Evolutionary conservation across 2,113 vertebrate genomes (phyloP).

Genomic region (Aleadryas rufinucha): DNA sequence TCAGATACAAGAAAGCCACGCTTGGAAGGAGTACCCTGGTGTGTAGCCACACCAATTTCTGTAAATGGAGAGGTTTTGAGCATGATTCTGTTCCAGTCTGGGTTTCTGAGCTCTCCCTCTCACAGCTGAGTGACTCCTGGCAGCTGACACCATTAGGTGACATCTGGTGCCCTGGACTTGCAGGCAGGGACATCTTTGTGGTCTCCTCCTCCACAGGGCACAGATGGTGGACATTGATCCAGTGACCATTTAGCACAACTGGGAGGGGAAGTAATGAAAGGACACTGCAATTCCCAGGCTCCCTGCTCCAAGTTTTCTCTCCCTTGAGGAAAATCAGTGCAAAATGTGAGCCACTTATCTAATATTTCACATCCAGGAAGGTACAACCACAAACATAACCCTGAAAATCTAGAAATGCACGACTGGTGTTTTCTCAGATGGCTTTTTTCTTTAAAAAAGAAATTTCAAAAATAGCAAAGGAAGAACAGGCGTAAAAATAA

Average conservation of each 20-base stretch:
- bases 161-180: background rate
- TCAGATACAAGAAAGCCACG: background rate
- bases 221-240: background rate
- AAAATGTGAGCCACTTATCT: background rate
- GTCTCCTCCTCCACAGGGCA: background rate
- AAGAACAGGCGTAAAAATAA: background rate
- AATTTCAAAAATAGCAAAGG: background rate
- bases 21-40: background rate
- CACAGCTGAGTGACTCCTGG: background rate
- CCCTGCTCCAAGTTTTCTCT: background rate
- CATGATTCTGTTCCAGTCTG: background rate
- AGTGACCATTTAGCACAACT: background rate
- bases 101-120: background rate
- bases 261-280: background rate
- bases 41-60: background rate
- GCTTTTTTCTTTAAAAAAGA: background rate
- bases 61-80: background rate
- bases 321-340: slow-evolving; percentile 14
- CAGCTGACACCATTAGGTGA: background rate
- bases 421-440: background rate
- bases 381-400: background rate
- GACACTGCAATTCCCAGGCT: background rate
- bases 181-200: background rate
- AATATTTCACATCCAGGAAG: background rate
- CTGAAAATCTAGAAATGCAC: background rate